Conservation (phyloP, 2,113 vertebrate species). For the Burhinus bistriatus region DNA sequence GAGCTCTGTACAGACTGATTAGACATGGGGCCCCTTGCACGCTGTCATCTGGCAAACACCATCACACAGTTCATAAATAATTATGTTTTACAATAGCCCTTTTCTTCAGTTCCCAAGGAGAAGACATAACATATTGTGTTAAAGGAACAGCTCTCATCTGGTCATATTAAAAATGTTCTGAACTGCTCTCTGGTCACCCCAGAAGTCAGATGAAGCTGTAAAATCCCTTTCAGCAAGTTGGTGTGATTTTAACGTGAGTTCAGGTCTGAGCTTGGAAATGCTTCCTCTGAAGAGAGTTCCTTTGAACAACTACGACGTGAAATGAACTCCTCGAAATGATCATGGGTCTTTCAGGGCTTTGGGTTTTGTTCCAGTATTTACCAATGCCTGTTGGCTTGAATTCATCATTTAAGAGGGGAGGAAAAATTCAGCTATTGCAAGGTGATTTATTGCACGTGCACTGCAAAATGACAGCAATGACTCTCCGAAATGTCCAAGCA, state of each 20-base stretch:
- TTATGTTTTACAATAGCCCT: not conserved
- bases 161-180: conserved; percentile 12
- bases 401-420: not conserved
- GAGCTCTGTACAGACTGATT: not conserved
- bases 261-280: not conserved
- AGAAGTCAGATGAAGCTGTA: not conserved
- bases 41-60: conserved; percentile 20
- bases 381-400: not conserved
- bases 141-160: not conserved
- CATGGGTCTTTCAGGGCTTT: not conserved
- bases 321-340: not conserved
- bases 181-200: not conserved
- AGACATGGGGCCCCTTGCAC: not conserved
- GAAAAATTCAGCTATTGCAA: not conserved
- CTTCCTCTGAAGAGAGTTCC: not conserved
- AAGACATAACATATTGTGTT: not conserved
- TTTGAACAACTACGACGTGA: not conserved
- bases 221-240: not conserved
- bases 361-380: not conserved
- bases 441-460: not conserved
- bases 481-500: not conserved
- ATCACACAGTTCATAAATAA: conserved; percentile 33
- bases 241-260: not conserved
- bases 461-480: not conserved
- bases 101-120: conserved; percentile 30